Conservation (phyloP, 2,888 invertebrate species). For the Oligia latruncula region DNA sequence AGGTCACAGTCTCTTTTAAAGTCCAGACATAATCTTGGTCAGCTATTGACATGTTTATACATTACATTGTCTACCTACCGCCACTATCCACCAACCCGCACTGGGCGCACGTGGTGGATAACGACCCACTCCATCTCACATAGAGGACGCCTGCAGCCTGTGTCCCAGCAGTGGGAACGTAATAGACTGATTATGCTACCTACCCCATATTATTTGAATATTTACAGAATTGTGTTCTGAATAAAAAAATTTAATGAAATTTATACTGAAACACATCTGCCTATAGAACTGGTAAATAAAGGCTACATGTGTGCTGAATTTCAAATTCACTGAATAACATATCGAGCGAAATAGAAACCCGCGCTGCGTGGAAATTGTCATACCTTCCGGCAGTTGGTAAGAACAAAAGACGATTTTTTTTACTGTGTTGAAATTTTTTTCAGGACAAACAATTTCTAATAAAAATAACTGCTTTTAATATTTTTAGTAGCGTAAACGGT, state of each 20-base stretch:
- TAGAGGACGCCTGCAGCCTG: no score
- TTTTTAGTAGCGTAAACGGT: not conserved
- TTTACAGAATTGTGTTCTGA: not conserved
- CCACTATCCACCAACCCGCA: not conserved
- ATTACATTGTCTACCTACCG: not conserved
- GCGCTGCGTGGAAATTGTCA: not conserved
- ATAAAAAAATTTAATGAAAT: not conserved
- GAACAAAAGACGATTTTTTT: not conserved
- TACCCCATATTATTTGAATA: no score
- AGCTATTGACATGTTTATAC: no score
- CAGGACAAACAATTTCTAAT: not conserved
- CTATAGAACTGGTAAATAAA: constrained; percentile 15
- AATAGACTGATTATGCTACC: not conserved
- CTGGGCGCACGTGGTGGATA: no score
- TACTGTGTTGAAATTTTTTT: not conserved
- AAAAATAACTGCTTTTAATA: not conserved
- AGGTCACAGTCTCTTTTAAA: no score
- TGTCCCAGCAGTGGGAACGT: not conserved
- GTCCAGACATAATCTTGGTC: no score
- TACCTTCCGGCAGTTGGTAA: not conserved
- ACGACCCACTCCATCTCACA: no score
- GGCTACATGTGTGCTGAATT: constrained; percentile 11
- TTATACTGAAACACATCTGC: constrained; percentile 18
- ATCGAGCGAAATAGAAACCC: no score
- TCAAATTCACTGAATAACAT: constrained; percentile 8